A percentile compares a stretch with the other conserved stretches of the same genome.
Conservation (phyloP, 2,113 vertebrate species). For the Channa maculata region DNA sequence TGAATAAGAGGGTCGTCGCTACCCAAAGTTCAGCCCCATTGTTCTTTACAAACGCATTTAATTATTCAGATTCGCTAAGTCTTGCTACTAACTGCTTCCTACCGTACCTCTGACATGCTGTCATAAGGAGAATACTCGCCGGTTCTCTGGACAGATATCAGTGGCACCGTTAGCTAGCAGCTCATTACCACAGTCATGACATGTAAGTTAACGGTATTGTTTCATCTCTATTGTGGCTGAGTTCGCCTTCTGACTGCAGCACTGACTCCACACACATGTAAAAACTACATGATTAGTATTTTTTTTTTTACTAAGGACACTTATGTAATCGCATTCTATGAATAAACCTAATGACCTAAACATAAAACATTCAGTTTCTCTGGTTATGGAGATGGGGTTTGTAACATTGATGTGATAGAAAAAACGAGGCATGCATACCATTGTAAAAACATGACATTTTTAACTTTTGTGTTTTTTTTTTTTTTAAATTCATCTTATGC, state of each 20-base stretch:
- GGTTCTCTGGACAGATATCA: not conserved
- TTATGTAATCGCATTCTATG: too few species aligned
- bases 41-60: not conserved
- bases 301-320: too few species aligned
- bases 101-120: not conserved
- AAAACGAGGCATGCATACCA: too few species aligned
- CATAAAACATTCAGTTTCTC: too few species aligned
- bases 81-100: not conserved
- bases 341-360: too few species aligned
- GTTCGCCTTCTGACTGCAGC: not conserved
- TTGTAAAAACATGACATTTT: not conserved
- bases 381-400: not conserved
- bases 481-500: too few species aligned
- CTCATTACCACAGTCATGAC: not conserved
- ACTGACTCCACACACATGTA: not conserved
- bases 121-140: not conserved
- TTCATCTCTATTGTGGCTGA: not conserved
- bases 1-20: slow-evolving; percentile 11
- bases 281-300: too few species aligned
- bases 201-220: not conserved
- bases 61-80: not conserved
- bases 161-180: not conserved
- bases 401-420: not conserved
- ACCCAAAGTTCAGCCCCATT: slow-evolving; percentile 23
- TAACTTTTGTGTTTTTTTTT: too few species aligned